Conservation (phyloP, 2,888 invertebrate species). For the Operophtera brumata region DNA sequence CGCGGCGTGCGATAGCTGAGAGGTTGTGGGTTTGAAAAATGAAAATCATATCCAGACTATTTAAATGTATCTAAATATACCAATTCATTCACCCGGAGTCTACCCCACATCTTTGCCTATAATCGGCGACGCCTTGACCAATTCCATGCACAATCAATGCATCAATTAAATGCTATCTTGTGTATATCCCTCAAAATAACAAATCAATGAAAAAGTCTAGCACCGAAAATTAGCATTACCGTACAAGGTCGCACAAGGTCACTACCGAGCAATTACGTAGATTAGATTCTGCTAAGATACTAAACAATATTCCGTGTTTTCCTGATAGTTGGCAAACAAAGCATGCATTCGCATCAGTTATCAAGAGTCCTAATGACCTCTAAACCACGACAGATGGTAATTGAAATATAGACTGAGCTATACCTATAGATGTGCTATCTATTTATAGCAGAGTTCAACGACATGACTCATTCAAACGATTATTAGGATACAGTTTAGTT, state of each 20-base stretch:
- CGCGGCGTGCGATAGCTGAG: too few species aligned
- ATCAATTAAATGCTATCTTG: too few species aligned
- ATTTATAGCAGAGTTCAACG: constrained; percentile 26
- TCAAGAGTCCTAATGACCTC: constrained; percentile 23
- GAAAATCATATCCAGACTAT: too few species aligned
- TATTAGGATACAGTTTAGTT: constrained; percentile 22
- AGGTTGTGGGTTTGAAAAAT: too few species aligned
- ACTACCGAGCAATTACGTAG: background rate
- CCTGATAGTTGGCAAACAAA: constrained; percentile 1
- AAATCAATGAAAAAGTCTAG: too few species aligned
- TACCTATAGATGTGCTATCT: background rate
- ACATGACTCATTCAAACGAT: constrained; percentile 26
- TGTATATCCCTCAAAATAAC: too few species aligned
- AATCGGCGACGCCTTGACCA: too few species aligned
- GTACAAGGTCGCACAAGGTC: background rate
- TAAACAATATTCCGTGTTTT: background rate
- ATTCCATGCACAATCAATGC: too few species aligned
- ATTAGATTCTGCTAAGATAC: background rate
- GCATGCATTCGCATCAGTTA: constrained; percentile 6
- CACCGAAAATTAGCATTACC: too few species aligned
- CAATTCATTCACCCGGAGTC: too few species aligned
- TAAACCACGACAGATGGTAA: constrained; percentile 21
- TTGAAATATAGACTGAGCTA: constrained; percentile 18
- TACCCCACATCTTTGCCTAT: too few species aligned
- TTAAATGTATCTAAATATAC: too few species aligned